Base-by-base conservation (phyloP, 2,797 vertebrate species). In the Myripristis jacobus region DNA sequence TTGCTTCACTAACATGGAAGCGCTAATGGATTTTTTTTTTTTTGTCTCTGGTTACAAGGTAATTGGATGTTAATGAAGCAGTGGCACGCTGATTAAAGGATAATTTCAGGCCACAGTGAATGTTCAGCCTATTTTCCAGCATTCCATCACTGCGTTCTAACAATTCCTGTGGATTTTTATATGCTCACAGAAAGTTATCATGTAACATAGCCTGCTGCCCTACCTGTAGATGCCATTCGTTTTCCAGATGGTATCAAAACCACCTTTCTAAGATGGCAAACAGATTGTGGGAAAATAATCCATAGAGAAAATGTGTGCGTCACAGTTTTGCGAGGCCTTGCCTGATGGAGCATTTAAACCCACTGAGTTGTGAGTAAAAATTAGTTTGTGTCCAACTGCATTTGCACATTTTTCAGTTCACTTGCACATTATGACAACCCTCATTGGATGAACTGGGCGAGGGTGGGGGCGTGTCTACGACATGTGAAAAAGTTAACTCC, bases 41-140 rank as follows among this genome's bases (percentile, higher is more conserved):
- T 73, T n/a, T n/a, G 58, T 64, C 27, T 65, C 69, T n/a, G 73
- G 61, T 73, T 75, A 47, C 67, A 63, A 51, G 80, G 16, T 54
- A 68, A 79, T 81, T 79, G 41, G 58, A 57, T 73, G 73, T 75
- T 70, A 79, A 86, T 81, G 25, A 87, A 75, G 65, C 62, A 16
- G 24, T 19, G 51, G 16, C 48, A n/a, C n/a, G 75, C 53, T 18
- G 55, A 50, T 77, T 52, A 13, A 57, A 48, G 12, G 46, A 64
- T 31, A 16, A 13, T 61, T 70, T n/a, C 57, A 38, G 27, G 41
- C 43, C 50, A 21, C 7, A 6, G 3, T 31, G 13, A 53, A 61
- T 44, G 12, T 55, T 34, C n/a, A 50, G 56, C 0, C 43, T 77
- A 34, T 51, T 31, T 50, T 24, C 6, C 7, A 50, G 11, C 8